Base-by-base conservation (phyloP, 2,797 vertebrate genomes). In the Pyrocephalus nanus region DNA sequence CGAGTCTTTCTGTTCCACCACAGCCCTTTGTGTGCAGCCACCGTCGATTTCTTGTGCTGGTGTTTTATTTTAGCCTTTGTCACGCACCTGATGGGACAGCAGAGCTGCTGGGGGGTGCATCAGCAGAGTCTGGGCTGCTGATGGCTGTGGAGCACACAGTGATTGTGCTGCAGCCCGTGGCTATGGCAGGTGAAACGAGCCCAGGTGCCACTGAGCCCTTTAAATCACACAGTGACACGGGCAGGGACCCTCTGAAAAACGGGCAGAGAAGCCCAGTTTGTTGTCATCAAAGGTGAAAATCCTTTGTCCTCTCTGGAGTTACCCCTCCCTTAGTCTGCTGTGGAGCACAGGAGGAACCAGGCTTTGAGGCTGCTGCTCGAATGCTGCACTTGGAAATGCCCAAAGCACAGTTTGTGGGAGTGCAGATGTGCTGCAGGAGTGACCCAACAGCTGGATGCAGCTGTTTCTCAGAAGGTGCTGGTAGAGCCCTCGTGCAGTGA, bases 81-180 rank as follows among this genome's bases (percentile, higher is more conserved):
- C 27, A 29, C 6, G 0, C 17, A 8, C 30, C 36, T 30, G 32
- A 1, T 19, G 45, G 75, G 71, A 29, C 69, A 70, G 3, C n/a
- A 50, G 10, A 78, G 32, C 50, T 45, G 4, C 79, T 61, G 75
- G 91, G 43, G 12, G 61, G 51, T 40, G 20, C 15, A 4, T 13
- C 22, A 62, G 83, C 25, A 53, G 6, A 48, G n/a, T 32, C 21
- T 51, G 43, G 36, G 75, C 32, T 0, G 6, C n/a, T 32, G 22
- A 21, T 72, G 65, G 14, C 40, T 72, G 42, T 30, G 74, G n/a
- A 64, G 50, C 53, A 30, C 4, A 2, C 18, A 5, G 43, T 9
- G 34, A 8, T 54, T 2, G 0, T 55, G 15, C 38, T 43, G 47
- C 5, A 40, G 38, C 21, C 34, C 3, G 1, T 29, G 50, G 55